phyloP scores from a whole-genome alignment of 2,113 vertebrate species.

The Talpa occidentalis region DNA sequence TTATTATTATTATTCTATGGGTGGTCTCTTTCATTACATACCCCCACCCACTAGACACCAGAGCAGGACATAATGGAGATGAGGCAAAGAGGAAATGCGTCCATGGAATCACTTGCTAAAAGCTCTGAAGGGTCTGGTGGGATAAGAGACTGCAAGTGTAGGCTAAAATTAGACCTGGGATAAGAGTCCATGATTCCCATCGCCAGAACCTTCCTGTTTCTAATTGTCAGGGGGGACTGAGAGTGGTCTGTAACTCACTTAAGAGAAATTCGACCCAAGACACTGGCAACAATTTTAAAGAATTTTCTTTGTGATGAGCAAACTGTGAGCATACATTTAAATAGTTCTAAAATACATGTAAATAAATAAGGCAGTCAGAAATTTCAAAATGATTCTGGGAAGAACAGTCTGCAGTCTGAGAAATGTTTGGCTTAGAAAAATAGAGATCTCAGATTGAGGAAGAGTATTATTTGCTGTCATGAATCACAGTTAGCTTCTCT shows the following conservation, averaged over 20 bases:
- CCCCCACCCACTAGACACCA: not conserved
- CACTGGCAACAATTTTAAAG: not conserved
- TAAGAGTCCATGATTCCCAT: not conserved
- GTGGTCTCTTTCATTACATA: not conserved
- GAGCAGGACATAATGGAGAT: not conserved
- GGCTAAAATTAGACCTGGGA: not conserved
- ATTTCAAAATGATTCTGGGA: slow-evolving; percentile 66
- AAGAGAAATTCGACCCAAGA: slow-evolving; percentile 43
- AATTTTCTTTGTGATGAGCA: not conserved
- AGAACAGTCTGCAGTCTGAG: slow-evolving; percentile 67
- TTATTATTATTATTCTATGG: not conserved
- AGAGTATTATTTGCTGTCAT: not conserved
- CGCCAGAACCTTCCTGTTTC: not conserved
- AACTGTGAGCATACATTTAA: slow-evolving; percentile 29
- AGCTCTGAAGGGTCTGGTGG: not conserved
- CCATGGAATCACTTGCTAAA: not conserved
- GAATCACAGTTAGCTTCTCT: not conserved
- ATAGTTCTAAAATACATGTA: slow-evolving; percentile 48
- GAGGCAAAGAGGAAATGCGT: not conserved
- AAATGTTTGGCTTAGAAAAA: slow-evolving; percentile 74
- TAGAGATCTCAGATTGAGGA: slow-evolving; percentile 62
- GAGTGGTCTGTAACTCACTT: not conserved
- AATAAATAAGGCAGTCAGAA: slow-evolving; percentile 72
- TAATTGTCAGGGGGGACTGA: slow-evolving; percentile 22
- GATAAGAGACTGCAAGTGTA: not conserved